Percentiles rank a stretch among this genome's conserved stretches.
These are phyloP conservation scores for Coranthus polyacanthus DNA, from an alignment of 2,797 vertebrate species.

Conservation along the genomic window DNA sequence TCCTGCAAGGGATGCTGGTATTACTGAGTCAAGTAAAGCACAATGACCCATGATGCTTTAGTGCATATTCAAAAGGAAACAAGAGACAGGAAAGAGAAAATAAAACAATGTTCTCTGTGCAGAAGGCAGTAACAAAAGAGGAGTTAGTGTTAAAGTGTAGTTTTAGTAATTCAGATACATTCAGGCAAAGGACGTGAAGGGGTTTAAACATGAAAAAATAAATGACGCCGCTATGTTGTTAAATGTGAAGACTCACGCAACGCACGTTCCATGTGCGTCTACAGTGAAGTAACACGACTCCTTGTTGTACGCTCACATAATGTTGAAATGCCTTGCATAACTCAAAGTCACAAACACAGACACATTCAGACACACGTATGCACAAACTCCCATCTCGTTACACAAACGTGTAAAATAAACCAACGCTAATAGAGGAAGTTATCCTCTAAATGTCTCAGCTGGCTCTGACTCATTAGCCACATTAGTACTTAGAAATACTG, in stretches of 20 bases:
- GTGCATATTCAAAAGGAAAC: conserved; percentile 75
- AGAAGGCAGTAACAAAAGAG: conserved; percentile 18
- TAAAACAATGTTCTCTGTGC: conserved; percentile 5
- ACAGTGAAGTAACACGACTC: conserved; percentile 70
- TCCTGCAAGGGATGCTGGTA: conserved; percentile 46
- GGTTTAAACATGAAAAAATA: conserved; percentile 32
- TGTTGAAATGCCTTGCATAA: conserved; percentile 74
- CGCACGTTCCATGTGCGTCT: conserved; percentile 58
- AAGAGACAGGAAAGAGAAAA: conserved; percentile 21
- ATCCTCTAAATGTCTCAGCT: conserved; percentile 72
- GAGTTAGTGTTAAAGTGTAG: conserved; percentile 2
- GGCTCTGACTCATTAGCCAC: conserved; percentile 53
- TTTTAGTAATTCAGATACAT: conserved; percentile 14
- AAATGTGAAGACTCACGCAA: conserved; percentile 46
- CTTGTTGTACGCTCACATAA: conserved; percentile 73
- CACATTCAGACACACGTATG: conserved; percentile 54
- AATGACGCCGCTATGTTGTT: conserved; percentile 34
- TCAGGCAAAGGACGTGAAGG: conserved; percentile 9
- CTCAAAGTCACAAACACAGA: conserved; percentile 59
- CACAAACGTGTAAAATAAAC: conserved; percentile 76
- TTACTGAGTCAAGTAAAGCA: conserved; percentile 49
- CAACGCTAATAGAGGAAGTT: conserved; percentile 73
- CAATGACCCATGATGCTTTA: conserved; percentile 32
- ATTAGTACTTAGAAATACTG: conserved; percentile 60
- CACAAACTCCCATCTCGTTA: conserved; percentile 60